These are phyloP conservation scores for Vesta saturnalis DNA, from an alignment of 2,888 invertebrate species.

Conservation along the genomic window DNA sequence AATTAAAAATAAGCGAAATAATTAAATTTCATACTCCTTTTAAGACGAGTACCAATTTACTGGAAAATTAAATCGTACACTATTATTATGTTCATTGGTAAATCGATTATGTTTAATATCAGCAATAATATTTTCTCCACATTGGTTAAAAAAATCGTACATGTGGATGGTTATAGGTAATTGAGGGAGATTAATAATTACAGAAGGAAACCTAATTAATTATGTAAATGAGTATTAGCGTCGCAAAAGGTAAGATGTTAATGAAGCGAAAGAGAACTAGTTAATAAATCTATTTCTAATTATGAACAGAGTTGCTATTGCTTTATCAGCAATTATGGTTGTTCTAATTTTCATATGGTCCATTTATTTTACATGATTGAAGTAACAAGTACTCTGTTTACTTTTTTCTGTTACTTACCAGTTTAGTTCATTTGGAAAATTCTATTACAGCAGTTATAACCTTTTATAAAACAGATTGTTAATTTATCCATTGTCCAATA, in stretches of 20 bases:
- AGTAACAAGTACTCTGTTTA: too few relatives aligned
- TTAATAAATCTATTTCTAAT: constrained; percentile 29
- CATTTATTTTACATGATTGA: constrained; percentile 2
- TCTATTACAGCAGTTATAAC: too few relatives aligned
- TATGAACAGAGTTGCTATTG: constrained; percentile 28
- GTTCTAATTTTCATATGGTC: background rate
- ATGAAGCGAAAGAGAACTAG: constrained; percentile 28
- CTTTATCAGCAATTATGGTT: constrained; percentile 20
- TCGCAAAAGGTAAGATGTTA: constrained; percentile 21
- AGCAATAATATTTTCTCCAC: background rate
- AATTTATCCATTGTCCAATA: too few relatives aligned
- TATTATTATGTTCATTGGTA: constrained; percentile 24
- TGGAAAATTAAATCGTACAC: constrained; percentile 33
- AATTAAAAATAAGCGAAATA: constrained; percentile 29
- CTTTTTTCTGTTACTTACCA: background rate
- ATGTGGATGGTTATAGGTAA: background rate
- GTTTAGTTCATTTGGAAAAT: background rate
- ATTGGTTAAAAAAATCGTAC: background rate
- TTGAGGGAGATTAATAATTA: background rate
- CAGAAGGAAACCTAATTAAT: constrained; percentile 2
- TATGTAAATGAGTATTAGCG: constrained; percentile 12
- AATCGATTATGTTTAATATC: constrained; percentile 23
- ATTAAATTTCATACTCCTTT: constrained; percentile 31
- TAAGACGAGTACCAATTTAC: constrained; percentile 37
- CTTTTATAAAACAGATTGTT: too few relatives aligned